Base-by-base conservation (phyloP, 2,113 vertebrate species). In the Solea solea region DNA sequence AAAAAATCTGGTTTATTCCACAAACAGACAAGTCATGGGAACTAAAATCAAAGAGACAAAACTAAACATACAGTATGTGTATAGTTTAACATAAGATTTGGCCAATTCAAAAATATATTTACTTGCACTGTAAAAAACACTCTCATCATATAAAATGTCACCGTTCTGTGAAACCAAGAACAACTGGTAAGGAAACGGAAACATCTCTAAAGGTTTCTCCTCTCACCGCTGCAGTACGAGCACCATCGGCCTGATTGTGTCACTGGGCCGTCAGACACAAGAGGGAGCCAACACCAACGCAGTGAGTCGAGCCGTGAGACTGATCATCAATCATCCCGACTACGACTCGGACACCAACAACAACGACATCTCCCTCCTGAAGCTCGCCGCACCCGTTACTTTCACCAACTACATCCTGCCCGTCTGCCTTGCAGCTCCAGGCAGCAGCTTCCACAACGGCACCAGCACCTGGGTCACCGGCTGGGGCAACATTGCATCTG, bases 401-500 rank as follows among this genome's bases (percentile, higher is more conserved):
- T 95, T 93, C 78, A 89, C 8, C 7, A 50, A 63, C 27, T 86
- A 58, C 42, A 85, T 96, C 28, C 42, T 5, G 27, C 94, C 95
- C 1, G 76, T 95, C 58, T 96, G 94, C 72, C 88, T 95, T 58
- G 94, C 95, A 0, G 82, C 87, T 0, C 28, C 70, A n/a, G 11
- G 6, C 88, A 93, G 92, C 80, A 70, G 2, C 58, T 93, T 95
- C 66, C 77, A 46, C 58, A 27, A 2, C 10, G 58, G 58, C 5
- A 61, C 85, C 6, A 48, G 45, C 0, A 85, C 87, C 57, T 94
- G 91, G n/a, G 90, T 96, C 78, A 96, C 95, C 0, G 95, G 96
- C 56, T 96, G 95, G 95, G 95, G 96, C 1, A 13, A 40, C 0
- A 74, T 82, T 3, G 39, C 62, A 86, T 72, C 0, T 86, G 92